Evolutionary conservation across 2,888 invertebrate species (phyloP), one percentile per base, ranked within the genome.

Genomic region (Ectemnius lituratus): DNA sequence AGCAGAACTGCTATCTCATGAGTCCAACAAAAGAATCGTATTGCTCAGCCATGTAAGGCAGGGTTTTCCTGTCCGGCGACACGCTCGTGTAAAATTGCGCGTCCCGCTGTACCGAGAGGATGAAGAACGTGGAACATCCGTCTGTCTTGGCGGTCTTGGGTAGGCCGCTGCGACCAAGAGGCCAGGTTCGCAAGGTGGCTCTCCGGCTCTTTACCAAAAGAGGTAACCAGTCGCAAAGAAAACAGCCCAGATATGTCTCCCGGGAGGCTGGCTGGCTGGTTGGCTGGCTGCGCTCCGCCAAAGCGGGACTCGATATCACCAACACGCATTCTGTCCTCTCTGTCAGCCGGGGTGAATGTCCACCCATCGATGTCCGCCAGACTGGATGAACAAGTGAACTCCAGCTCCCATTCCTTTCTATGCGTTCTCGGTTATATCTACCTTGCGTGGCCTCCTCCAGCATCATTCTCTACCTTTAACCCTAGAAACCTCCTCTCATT

Each of bases 241-340:
- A 88, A 89, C 86, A 86, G 86, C 76, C 88, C 87, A 87, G 88
- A 89, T 89, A 89, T 84, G 88, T 89, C 88, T 84, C 87, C 82
- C 67, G 85, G 82, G 89, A 88, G 76, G 80, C 76, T 67, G 80
- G 37, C 37, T 37, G 37, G 6, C 76, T 68, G 80, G 20, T 2
- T 20, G 20, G 1, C 20, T 2, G 23, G 23, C 23, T 77, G 79
- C 78, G 80, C 80, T 16, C 52, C 56, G 80, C 86, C 85, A 87
- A 88, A 88, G 83, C 82, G 79, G 84, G 87, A 86, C 80, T 84
- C 78, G 85, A 74, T 70, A 79, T 80, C 76, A 79, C 77, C 79
- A 81, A 79, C 78, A 77, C 62, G 71, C 80, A 66, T 61, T 69
- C 70, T 61, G 71, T 76, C 77, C 73, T 75, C 78, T 73, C 65